Conservation (phyloP, 2,888 invertebrate genomes). For the Agriotes lineatus region DNA sequence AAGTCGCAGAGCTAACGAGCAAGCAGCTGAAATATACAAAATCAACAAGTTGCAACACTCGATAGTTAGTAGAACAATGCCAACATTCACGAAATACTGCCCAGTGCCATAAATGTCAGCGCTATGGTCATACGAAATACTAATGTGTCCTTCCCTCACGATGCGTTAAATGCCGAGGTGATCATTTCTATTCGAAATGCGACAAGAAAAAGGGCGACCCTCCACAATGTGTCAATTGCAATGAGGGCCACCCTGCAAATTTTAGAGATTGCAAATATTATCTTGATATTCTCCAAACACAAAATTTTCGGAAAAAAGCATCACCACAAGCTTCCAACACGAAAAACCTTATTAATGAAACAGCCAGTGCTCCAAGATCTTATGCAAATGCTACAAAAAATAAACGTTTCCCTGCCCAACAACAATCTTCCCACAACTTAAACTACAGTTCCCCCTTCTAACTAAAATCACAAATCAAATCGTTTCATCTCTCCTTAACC, state of each 20-base stretch:
- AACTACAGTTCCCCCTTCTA: too few relatives aligned
- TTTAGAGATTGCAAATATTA: neutral
- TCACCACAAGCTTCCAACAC: neutral
- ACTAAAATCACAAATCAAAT: neutral
- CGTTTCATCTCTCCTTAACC: neutral
- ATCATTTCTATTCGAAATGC: neutral
- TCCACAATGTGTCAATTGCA: neutral
- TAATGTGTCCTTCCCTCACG: neutral
- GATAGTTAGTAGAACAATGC: too few relatives aligned
- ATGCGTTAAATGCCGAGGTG: neutral
- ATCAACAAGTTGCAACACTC: too few relatives aligned
- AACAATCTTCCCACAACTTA: neutral
- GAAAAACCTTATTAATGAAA: neutral
- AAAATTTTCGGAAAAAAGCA: neutral
- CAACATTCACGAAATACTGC: too few relatives aligned
- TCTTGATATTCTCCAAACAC: neutral
- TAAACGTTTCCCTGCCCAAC: neutral
- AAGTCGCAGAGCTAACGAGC: too few relatives aligned
- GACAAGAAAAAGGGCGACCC: neutral
- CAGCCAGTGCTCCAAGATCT: neutral
- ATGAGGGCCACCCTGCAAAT: neutral
- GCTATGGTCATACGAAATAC: too few relatives aligned
- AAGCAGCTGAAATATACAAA: too few relatives aligned
- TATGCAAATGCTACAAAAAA: neutral
- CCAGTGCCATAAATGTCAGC: too few relatives aligned